Conservation (phyloP, 35 echinoderm and acorn worm species). For the Acanthaster planci region DNA sequence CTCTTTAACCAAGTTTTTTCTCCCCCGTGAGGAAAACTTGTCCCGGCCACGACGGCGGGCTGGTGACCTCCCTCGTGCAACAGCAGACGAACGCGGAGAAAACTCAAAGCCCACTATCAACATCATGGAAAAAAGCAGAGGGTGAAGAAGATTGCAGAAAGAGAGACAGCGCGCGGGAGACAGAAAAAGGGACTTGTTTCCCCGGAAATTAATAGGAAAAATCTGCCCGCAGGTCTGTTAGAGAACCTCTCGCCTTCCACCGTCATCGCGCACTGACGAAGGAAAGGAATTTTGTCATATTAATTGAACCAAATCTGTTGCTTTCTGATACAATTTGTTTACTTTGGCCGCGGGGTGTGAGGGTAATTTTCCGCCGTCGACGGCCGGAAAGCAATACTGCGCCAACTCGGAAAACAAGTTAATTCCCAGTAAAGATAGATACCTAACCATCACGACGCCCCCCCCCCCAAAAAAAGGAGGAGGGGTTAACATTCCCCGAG, state of each 20-base stretch:
- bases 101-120: too few relatives aligned
- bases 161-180: neutral
- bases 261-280: constrained; percentile 11
- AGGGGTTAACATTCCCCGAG: too few relatives aligned
- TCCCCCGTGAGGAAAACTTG: neutral
- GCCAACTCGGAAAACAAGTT: too few relatives aligned
- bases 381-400: neutral
- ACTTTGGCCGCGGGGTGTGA: constrained; percentile 22
- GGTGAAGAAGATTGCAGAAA: too few relatives aligned
- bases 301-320: constrained; percentile 31
- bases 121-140: too few relatives aligned
- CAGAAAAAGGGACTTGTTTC: constrained; percentile 14
- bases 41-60: too few relatives aligned
- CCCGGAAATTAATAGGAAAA: constrained; percentile 34
- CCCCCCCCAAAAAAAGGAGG: too few relatives aligned
- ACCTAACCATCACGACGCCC: too few relatives aligned
- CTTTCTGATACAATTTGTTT: constrained; percentile 34
- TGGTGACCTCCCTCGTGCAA: too few relatives aligned
- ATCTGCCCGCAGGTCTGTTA: constrained; percentile 21
- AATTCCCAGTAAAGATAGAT: too few relatives aligned
- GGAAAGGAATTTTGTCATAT: constrained; percentile 30
- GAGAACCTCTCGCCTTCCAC: constrained; percentile 21
- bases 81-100: too few relatives aligned
- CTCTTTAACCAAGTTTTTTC: constrained; percentile 9
- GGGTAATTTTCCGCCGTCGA: constrained; percentile 5